Evolutionary conservation across 2,113 vertebrate genomes (phyloP).

Genomic region (Triplophysa tibetana): DNA sequence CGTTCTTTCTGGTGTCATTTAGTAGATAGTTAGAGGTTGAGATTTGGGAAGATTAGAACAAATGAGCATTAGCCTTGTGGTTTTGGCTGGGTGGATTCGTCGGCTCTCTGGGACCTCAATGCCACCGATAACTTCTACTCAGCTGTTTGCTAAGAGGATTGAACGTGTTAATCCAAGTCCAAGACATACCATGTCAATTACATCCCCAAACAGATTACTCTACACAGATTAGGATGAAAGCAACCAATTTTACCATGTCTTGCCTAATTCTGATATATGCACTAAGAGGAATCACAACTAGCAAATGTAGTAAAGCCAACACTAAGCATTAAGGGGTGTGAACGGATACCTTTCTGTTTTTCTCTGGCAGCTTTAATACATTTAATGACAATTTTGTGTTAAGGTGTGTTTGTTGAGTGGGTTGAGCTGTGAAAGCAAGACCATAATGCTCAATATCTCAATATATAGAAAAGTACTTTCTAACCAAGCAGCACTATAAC

Average conservation of each 20-base stretch:
- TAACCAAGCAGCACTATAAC: slow-evolving; percentile 43
- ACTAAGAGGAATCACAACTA: slow-evolving; percentile 43
- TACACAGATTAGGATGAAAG: slow-evolving; percentile 68
- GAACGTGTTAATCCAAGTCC: slow-evolving; percentile 78
- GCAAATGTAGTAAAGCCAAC: slow-evolving; percentile 37
- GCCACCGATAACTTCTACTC: slow-evolving; percentile 75
- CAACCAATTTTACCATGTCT: slow-evolving; percentile 66
- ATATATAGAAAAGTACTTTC: slow-evolving; percentile 46
- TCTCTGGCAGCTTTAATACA: background rate
- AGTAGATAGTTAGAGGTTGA: slow-evolving; percentile 56
- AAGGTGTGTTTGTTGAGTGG: slow-evolving; percentile 33
- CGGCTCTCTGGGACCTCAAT: slow-evolving; percentile 60
- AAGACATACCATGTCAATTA: slow-evolving; percentile 85
- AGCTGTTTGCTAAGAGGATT: slow-evolving; percentile 79
- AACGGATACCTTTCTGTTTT: background rate
- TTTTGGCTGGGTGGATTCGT: slow-evolving; percentile 62
- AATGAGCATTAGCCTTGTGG: slow-evolving; percentile 62
- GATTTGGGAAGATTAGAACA: slow-evolving; percentile 62
- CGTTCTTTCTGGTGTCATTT: slow-evolving; percentile 55
- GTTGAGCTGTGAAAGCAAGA: slow-evolving; percentile 33
- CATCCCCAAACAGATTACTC: slow-evolving; percentile 82
- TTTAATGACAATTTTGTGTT: slow-evolving; percentile 7
- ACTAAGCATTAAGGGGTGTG: background rate
- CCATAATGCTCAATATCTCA: slow-evolving; percentile 44
- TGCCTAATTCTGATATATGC: slow-evolving; percentile 50